phyloP scores from a whole-genome alignment of 2,888 invertebrate genomes.

The Oxystoma pomonae region DNA sequence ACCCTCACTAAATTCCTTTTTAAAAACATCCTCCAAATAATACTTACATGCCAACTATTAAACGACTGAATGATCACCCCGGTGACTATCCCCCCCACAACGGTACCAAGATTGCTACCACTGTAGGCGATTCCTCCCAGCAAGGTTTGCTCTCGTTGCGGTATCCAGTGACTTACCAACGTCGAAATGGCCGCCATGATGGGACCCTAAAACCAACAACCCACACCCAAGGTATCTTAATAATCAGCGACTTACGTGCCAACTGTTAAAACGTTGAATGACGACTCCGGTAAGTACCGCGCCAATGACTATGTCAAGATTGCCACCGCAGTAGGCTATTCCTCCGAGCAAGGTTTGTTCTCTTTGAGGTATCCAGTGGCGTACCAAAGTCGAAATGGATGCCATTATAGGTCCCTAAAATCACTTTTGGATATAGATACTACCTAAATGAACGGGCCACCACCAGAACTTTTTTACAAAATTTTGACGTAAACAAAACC shows the following conservation, averaged over 20 bases:
- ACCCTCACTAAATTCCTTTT: too few species aligned
- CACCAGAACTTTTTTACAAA: too few species aligned
- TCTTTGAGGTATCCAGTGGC: slow-evolving; percentile 73
- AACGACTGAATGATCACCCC: slow-evolving; percentile 62
- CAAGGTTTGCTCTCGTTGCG: slow-evolving; percentile 67
- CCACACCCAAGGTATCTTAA: background rate
- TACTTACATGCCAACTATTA: slow-evolving; percentile 58
- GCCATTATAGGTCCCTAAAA: slow-evolving; percentile 81
- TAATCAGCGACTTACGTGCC: slow-evolving; percentile 45
- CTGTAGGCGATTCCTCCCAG: slow-evolving; percentile 75
- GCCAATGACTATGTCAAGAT: slow-evolving; percentile 62
- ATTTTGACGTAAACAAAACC: too few species aligned
- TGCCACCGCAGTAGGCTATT: slow-evolving; percentile 71
- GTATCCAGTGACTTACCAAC: slow-evolving; percentile 70
- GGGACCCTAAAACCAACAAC: slow-evolving; percentile 61
- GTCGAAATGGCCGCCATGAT: slow-evolving; percentile 56
- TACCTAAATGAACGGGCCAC: too few species aligned
- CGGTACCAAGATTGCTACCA: slow-evolving; percentile 66
- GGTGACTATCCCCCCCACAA: slow-evolving; percentile 60
- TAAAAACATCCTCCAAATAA: too few species aligned
- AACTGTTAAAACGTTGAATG: slow-evolving; percentile 59
- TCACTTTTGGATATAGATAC: too few species aligned
- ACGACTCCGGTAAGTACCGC: slow-evolving; percentile 63
- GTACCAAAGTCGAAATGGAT: slow-evolving; percentile 45
- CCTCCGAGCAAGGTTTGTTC: slow-evolving; percentile 74